A percentile compares a stretch with the other conserved stretches of the same genome.
These are phyloP conservation scores for Mycetomoellerius zeteki DNA, from an alignment of 1,140 invertebrate species.

Conservation along the genomic window DNA sequence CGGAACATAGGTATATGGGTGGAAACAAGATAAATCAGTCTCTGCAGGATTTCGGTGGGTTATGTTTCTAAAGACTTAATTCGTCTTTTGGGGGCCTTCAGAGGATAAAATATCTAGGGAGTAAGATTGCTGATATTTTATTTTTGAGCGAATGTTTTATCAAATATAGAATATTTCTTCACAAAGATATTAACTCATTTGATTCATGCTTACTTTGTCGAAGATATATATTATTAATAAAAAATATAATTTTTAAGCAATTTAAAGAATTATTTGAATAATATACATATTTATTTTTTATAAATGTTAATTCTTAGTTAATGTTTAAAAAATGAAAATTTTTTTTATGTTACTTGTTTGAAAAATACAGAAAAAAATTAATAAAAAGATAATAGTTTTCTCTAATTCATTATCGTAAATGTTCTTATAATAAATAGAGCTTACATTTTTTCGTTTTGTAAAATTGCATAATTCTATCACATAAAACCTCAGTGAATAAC, in stretches of 20 bases:
- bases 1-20: not conserved
- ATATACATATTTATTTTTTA: not conserved
- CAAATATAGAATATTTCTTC: slow-evolving; percentile 1
- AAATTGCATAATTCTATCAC: not conserved
- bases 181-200: not conserved
- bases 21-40: slow-evolving; percentile 44
- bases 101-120: not conserved
- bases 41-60: slow-evolving; percentile 17
- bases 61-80: slow-evolving; percentile 41
- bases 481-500: not conserved
- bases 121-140: not conserved
- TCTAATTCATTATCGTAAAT: not conserved
- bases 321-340: not conserved
- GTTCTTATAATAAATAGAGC: not conserved
- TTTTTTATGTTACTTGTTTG: not conserved
- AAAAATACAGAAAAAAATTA: not conserved
- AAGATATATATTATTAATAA: not conserved
- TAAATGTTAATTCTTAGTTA: not conserved
- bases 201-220: not conserved
- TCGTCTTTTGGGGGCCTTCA: slow-evolving; percentile 31
- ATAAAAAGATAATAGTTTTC: not conserved
- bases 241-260: not conserved
- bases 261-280: not conserved
- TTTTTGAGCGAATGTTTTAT: not conserved
- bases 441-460: not conserved